Evolutionary conservation across 2,888 invertebrate genomes (phyloP), one percentile per base, ranked within the genome.

Genomic region (Phasia obesa): DNA sequence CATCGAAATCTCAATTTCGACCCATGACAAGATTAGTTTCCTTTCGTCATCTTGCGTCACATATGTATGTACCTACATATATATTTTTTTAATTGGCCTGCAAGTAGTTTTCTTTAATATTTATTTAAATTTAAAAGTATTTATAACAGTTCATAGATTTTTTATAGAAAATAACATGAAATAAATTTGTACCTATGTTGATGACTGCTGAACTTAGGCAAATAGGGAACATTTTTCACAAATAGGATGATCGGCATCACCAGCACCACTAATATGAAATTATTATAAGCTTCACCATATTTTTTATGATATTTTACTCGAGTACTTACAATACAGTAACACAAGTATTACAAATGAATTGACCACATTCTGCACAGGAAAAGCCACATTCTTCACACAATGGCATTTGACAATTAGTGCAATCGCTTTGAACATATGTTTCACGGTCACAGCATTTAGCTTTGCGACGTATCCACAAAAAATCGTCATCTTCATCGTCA

Each of bases 311-410:
- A 17, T 13, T 31, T 21, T 0, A 7, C 9, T 6, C 65, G 19
- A 67, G 23, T 11, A 88, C 89, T 87, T 81, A 89, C 89, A 89
- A 89, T 25, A 88, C 17, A 6, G 86, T 85, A 0, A 90, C 88
- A 74, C 89, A 89, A 4, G 85, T 84, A 71, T 86, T 87, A 71
- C 89, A 89, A 4, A 90, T 83, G 21, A 88, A 89, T 0, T 82
- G 59, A 0, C 59, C 78, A 81, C 89, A 89, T 15, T 89, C 89
- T 1, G 71, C 47, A 60, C 89, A 89, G 0, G 89, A 90, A 62
- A 87, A 88, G 1, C 89, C 89, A 60, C 89, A 89, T 49, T 87
- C 88, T 73, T 89, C 89, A 59, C 89, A 89, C 35, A 89, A 76
- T 3, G 86, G 85, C 31, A 87, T 86, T 13, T 84, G 77, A 53